Evolutionary conservation across 1,140 invertebrate genomes (phyloP).

Genomic region (Drosophila setifemur): DNA sequence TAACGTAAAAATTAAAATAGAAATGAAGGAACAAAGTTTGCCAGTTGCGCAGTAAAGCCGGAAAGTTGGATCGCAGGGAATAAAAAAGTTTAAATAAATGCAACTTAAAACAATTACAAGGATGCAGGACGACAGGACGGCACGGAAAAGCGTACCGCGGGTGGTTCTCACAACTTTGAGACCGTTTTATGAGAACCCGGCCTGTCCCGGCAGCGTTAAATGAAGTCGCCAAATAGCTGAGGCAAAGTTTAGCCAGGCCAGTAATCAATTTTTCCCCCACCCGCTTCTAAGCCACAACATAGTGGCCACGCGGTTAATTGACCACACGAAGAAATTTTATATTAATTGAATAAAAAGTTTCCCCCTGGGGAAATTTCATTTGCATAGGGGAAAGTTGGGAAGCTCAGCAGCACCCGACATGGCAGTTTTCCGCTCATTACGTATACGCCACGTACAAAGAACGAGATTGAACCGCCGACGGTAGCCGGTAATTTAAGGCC

Average conservation of each 20-base stretch:
- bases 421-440: neutral
- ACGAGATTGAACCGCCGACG: neutral
- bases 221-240: constrained; percentile 59
- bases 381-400: constrained; percentile 10
- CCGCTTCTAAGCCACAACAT: constrained; percentile 1
- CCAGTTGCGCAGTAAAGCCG: constrained; percentile 24
- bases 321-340: constrained; percentile 48
- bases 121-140: constrained; percentile 20
- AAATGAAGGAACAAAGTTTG: constrained; percentile 56
- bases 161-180: constrained; percentile 23
- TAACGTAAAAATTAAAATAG: constrained; percentile 25
- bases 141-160: constrained; percentile 36
- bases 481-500: too few relatives aligned
- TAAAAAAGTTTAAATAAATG: constrained; percentile 64
- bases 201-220: constrained; percentile 42
- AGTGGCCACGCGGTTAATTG: constrained; percentile 62
- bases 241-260: constrained; percentile 22
- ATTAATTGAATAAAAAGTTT: constrained; percentile 70
- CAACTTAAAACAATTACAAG: constrained; percentile 74
- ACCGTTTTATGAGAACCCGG: constrained; percentile 35
- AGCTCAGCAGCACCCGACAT: neutral
- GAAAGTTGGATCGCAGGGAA: constrained; percentile 36
- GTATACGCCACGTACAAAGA: constrained; percentile 1
- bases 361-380: constrained; percentile 45
- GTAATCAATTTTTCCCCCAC: neutral